Evolutionary conservation across 2,797 vertebrate genomes (phyloP), one percentile per base, ranked within the genome.

Genomic region (Acanthis flammea): DNA sequence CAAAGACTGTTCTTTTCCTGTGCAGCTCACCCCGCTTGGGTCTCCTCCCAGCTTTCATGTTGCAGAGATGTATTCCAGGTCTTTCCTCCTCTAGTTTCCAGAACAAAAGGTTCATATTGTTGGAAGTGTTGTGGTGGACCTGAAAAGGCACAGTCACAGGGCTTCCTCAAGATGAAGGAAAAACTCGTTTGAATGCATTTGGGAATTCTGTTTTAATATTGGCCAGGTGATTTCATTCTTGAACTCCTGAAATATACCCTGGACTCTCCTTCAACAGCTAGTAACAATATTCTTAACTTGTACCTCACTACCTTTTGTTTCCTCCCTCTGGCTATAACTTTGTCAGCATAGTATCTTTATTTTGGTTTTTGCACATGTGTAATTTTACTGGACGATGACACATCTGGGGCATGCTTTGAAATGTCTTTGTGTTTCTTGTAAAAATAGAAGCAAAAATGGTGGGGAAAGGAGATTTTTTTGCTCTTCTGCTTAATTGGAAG

Each of bases 301-400:
- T 79, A 62, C 15, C 7, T 88, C 80, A 75, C 48, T 85, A 30
- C 42, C 22, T 93, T 47, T 84, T 61, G 72, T 92, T 94, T 86
- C 78, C 65, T 81, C 45, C 48, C 80, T 57, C 42, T 88, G 31
- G 18, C 51, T 93, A 24, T 92, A 92, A 92, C 47, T 81, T 94
- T 78, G 27, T 92, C 58, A 66, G 33, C 70, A 62, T 18, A 66
- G 54, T 66, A 68, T 61, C 60, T 79, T 42, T 88, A 5, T 42
- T 94, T 94, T 84, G 50, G 6, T 3, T 88, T 94, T 96, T 93
- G 72, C 77, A 86, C 58, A 68, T 68, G 30, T 91, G 80, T 71
- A 91, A 47, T 47, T 75, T 92, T 60, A 87, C 47, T 68, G 39
- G 42, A 84, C 68, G 35, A 94, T 78, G 75, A 91, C 24, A 58